A percentile compares a stretch with the other conserved stretches of the same genome.
These are phyloP conservation scores for Choristoneura fumiferana DNA, from an alignment of 1,140 invertebrate genomes.

Conservation along the genomic window DNA sequence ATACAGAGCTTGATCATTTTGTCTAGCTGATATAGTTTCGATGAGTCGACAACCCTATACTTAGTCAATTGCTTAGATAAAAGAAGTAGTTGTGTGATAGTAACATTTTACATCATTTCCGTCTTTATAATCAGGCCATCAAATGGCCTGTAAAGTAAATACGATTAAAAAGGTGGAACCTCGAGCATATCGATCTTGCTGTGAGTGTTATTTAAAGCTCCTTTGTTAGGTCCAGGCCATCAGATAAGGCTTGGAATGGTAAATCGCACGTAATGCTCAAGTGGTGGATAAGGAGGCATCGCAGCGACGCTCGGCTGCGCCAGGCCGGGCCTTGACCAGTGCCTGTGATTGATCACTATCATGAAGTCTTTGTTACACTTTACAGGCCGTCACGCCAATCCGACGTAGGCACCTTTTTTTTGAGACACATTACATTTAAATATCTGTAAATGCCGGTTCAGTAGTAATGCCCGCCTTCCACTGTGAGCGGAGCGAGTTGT, in stretches of 20 bases:
- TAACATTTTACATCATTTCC: too few species aligned
- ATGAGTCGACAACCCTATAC: too few species aligned
- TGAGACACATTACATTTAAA: conserved; percentile 16
- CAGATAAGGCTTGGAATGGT: conserved; percentile 62
- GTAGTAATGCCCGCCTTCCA: too few species aligned
- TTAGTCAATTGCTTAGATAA: too few species aligned
- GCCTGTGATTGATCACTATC: conserved; percentile 48
- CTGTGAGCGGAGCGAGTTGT: too few species aligned
- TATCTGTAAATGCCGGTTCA: too few species aligned
- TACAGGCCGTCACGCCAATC: too few species aligned
- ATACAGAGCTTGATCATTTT: too few species aligned
- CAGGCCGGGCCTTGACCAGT: conserved; percentile 51
- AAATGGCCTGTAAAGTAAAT: not conserved
- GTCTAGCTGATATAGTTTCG: too few species aligned
- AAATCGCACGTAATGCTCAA: conserved; percentile 67
- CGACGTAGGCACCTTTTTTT: conserved; percentile 25
- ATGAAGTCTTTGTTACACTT: conserved; percentile 24
- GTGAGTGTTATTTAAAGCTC: conserved; percentile 47
- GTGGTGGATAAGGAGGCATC: conserved; percentile 48
- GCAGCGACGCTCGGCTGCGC: conserved; percentile 25
- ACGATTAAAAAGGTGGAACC: conserved; percentile 21
- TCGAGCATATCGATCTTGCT: conserved; percentile 49
- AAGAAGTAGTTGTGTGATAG: too few species aligned
- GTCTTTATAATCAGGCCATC: too few species aligned
- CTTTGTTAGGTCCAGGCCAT: conserved; percentile 61